Evolutionary conservation across 1,140 invertebrate species (phyloP).

Genomic region (Tetragnatha versicolor): DNA sequence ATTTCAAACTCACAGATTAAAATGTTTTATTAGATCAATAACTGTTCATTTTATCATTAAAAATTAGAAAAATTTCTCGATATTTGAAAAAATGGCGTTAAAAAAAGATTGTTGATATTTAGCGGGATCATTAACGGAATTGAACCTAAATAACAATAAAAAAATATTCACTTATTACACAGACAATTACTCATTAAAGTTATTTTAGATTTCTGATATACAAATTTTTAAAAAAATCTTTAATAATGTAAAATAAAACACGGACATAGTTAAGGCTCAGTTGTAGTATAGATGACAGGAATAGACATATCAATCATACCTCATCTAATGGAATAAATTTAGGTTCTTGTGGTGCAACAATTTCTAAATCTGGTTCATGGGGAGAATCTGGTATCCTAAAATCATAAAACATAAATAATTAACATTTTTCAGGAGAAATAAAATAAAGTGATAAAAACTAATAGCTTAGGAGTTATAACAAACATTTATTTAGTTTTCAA

Average conservation of each 20-base stretch:
- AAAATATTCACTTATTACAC: no score
- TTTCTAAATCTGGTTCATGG: slow-evolving; percentile 84
- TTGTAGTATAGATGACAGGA: neutral
- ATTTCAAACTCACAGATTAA: no score
- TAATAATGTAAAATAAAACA: neutral
- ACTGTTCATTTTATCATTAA: no score
- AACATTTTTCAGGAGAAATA: neutral
- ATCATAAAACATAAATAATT: slow-evolving; percentile 21
- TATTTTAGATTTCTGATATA: neutral
- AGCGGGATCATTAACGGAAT: no score
- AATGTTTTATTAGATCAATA: no score
- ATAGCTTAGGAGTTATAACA: neutral
- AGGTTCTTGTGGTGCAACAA: slow-evolving; percentile 76
- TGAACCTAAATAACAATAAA: no score
- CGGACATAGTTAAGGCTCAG: neutral
- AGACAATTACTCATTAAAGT: no score
- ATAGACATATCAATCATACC: slow-evolving; percentile 63
- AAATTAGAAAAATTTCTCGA: no score
- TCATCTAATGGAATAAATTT: slow-evolving; percentile 87
- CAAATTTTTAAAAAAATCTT: neutral
- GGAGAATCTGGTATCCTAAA: slow-evolving; percentile 80
- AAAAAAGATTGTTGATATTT: no score
- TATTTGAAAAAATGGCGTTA: no score
- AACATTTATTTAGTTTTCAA: no score
- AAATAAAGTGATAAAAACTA: neutral